Evolutionary conservation across 2,797 vertebrate genomes (phyloP), one percentile per base, ranked within the genome.

Genomic region (Clamator glandarius): DNA sequence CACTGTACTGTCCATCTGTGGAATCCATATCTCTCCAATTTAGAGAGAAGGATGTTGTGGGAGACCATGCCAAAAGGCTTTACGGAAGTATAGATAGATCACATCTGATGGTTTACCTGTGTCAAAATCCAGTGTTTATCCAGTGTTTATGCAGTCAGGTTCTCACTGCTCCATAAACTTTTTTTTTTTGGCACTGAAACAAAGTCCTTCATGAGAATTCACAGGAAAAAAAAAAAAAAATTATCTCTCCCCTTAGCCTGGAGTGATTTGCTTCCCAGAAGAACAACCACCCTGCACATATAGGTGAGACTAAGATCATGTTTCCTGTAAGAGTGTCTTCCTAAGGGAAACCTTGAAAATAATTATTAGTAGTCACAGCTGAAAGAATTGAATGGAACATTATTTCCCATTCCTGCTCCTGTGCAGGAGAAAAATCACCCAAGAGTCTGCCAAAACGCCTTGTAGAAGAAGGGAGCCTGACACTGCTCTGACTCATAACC

Each of bases 391-490:
- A 94, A 94, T 84, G 87, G 79, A 96, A 86, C 87, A 57, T 89
- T 86, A 82, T 87, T 96, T 96, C 93, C 91, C 84, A 95, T 91
- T 95, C 79, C 87, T 95, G 90, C 95, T 95, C 80, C 94, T 85
- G 84, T 87, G 79, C 76, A 86, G 84, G 84, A 26, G 69, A 89
- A 92, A 93, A 84, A 31, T 83, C 55, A 72, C 33, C 8, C 26
- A 89, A 35, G 82, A 73, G 67, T 91, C 86, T 94, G 92, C 91
- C 91, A 92, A 91, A 93, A 73, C 73, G 52, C 91, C 69, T 83
- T 68, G 39, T 66, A 86, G 91, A 78, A 84, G 69, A 94, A 11
- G 42, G 69, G 82, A 85, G 48, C 31, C 48, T 29, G 82, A 86
- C 39, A 35, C 73, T 86, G 25, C 73, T 94, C 66, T 96, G 92